Evolutionary conservation across 2,113 vertebrate species (phyloP).

Genomic region (Dolichallabes microphthalmus): DNA sequence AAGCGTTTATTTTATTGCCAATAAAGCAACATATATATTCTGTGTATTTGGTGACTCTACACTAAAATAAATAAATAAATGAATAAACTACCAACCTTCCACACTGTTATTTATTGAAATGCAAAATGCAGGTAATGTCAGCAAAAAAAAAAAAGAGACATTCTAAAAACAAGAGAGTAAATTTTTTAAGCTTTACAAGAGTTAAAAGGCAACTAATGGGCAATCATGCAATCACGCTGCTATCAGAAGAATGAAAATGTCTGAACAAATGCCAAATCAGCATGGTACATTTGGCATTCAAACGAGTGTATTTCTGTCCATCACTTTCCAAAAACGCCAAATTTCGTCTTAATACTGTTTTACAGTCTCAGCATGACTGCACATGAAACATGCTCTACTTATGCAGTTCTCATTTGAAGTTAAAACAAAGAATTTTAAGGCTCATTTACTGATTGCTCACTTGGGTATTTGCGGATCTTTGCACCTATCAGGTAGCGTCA

Average conservation of each 20-base stretch:
- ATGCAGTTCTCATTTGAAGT: neutral
- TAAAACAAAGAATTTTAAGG: slow-evolving; percentile 12
- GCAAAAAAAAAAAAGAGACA: neutral
- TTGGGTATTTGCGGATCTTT: neutral
- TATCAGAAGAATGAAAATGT: neutral
- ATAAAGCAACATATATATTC: neutral
- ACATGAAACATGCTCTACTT: neutral
- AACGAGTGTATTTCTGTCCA: neutral
- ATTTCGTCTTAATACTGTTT: neutral
- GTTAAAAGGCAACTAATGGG: neutral
- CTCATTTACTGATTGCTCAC: neutral
- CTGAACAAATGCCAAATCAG: slow-evolving; percentile 6
- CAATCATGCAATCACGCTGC: slow-evolving; percentile 2
- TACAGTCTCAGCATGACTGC: neutral
- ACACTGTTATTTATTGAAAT: neutral
- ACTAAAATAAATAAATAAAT: too few species aligned
- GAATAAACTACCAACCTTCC: too few species aligned
- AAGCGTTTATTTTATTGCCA: too few species aligned
- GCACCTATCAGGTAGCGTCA: neutral
- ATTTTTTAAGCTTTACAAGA: neutral
- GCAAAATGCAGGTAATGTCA: neutral
- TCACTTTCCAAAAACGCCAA: neutral
- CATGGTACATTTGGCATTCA: neutral
- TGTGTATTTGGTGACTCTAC: neutral
- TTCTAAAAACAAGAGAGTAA: neutral